Evolutionary conservation across 2,797 vertebrate species (phyloP), one percentile per base, ranked within the genome.

Genomic region (Periophthalmus magnuspinnatus): DNA sequence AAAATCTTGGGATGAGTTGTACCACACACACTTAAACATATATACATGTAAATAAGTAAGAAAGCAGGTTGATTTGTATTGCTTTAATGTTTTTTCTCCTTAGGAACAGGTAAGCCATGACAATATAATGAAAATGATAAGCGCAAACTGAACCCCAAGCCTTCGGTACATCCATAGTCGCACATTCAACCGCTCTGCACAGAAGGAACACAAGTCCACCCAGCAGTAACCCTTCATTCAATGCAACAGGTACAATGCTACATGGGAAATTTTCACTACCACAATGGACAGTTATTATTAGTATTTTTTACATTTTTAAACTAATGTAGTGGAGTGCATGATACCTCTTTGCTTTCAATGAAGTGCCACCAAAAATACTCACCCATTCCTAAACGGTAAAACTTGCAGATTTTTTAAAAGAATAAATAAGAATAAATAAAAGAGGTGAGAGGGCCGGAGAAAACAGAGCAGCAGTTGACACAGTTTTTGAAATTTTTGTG

Each of bases 101-200:
- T 93, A 94, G 92, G 92, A 92, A 95, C 90, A 92, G 84, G 84
- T 94, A 95, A 96, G 95, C 96, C 95, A 95, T 95, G 96, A 96
- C 95, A 95, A 93, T 93, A 93, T 91, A 92, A 93, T 73, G 93
- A 93, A 89, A 94, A 93, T 95, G 92, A 90, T 86, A 88, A 91
- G 86, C 84, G 76, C 88, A 65, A 92, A 92, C 77, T 85, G 79
- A 84, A 87, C 76, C 80, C 75, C 86, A 80, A 88, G 81, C 85
- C 83, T 71, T 92, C 91, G 94, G 92, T 94, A 94, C 94, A 94
- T 86, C 87, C 82, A 67, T 70, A 75, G 71, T 77, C 82, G 69
- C 81, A 90, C 89, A 88, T 90, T 88, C 88, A 88, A 84, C 81
- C 78, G 75, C 67, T 83, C 85, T 88, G 89, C 90, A 90, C 93